Evolutionary conservation across 1,140 invertebrate species (phyloP).

Genomic region (Trichonephila clavata): DNA sequence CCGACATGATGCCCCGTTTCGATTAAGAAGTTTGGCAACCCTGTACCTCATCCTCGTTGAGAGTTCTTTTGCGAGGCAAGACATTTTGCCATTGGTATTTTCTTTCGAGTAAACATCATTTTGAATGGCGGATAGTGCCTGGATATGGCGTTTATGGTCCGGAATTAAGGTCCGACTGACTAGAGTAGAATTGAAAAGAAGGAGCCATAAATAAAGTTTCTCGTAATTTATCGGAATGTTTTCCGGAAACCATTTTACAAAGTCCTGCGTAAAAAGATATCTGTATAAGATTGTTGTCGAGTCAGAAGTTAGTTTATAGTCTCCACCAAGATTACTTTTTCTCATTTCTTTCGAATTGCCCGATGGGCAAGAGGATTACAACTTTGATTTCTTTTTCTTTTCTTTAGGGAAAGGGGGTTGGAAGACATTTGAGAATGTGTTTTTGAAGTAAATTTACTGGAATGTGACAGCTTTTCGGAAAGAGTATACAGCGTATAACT

Average conservation of each 20-base stretch:
- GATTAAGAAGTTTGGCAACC: conserved; percentile 21
- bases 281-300: conserved; percentile 48
- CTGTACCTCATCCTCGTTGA: conserved; percentile 33
- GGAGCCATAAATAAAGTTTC: conserved; percentile 73
- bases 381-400: neutral
- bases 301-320: conserved; percentile 58
- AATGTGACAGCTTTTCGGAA: too few relatives aligned
- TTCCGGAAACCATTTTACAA: conserved; percentile 64
- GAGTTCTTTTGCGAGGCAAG: conserved; percentile 46
- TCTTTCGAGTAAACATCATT: conserved; percentile 73
- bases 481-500: too few relatives aligned
- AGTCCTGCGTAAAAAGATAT: conserved; percentile 59
- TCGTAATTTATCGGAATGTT: conserved; percentile 71
- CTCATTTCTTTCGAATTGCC: conserved; percentile 15
- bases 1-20: neutral
- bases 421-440: too few relatives aligned
- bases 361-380: neutral
- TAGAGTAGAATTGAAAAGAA: conserved; percentile 67
- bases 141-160: conserved; percentile 72
- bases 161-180: conserved; percentile 68
- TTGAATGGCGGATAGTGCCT: conserved; percentile 68
- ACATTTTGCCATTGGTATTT: conserved; percentile 66
- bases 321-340: conserved; percentile 39
- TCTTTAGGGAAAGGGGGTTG: neutral
- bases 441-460: too few relatives aligned